phyloP scores from a whole-genome alignment of 2,797 vertebrate species.

The Gadopsis marmoratus region DNA sequence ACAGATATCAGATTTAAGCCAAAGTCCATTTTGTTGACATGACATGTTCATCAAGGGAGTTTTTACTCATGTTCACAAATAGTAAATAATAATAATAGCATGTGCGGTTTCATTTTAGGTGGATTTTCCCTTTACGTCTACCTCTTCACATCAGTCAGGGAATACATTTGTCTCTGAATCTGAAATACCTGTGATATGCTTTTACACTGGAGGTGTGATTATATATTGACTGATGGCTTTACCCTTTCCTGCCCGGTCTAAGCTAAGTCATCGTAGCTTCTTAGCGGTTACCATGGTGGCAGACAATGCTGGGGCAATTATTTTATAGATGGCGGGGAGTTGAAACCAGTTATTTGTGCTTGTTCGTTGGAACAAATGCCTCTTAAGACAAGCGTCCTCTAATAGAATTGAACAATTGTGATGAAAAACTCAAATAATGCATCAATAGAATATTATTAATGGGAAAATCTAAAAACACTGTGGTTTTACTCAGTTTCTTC shows the following conservation, averaged over 20 bases:
- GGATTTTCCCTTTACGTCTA: slow-evolving; percentile 27
- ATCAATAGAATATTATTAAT: not conserved
- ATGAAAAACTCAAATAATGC: not conserved
- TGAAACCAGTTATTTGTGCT: not conserved
- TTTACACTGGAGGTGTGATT: slow-evolving; percentile 11
- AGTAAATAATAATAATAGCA: not conserved
- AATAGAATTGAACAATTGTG: not conserved
- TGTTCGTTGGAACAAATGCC: not conserved
- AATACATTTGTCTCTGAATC: not conserved
- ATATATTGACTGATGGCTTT: not conserved
- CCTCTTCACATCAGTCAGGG: not conserved
- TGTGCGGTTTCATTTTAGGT: not conserved
- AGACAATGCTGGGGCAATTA: not conserved
- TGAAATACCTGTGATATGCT: slow-evolving; percentile 13
- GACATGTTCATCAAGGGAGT: not conserved
- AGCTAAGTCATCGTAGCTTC: not conserved
- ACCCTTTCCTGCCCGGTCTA: slow-evolving; percentile 29
- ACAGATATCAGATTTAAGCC: slow-evolving; percentile 25
- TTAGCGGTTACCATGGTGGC: slow-evolving; percentile 4
- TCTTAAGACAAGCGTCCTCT: not conserved
- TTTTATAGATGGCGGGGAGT: not conserved
- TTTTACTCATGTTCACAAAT: not conserved
- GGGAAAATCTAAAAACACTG: slow-evolving; percentile 7
- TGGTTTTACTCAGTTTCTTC: not conserved
- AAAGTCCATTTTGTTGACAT: not conserved